phyloP scores from a whole-genome alignment of 2,888 invertebrate genomes.

The Catocala fraxini region DNA sequence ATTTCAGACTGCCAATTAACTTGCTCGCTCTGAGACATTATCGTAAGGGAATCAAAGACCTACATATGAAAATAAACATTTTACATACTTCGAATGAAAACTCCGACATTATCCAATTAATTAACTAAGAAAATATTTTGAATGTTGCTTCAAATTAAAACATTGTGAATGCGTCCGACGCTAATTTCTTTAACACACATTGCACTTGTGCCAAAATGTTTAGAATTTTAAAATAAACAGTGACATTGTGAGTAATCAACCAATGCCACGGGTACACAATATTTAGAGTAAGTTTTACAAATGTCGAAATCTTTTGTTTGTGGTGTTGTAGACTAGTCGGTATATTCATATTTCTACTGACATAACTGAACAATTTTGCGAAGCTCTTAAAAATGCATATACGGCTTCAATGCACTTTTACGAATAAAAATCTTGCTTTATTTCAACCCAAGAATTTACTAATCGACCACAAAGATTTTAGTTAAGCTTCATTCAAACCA shows the following conservation, averaged over 20 bases:
- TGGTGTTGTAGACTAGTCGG: slow-evolving; percentile 1
- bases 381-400: too few relatives aligned
- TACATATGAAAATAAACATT: slow-evolving; percentile 11
- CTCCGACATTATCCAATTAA: slow-evolving; percentile 24
- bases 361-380: too few relatives aligned
- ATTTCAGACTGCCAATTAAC: not conserved
- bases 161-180: slow-evolving; percentile 20
- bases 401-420: too few relatives aligned
- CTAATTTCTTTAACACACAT: slow-evolving; percentile 39
- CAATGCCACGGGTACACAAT: slow-evolving; percentile 22
- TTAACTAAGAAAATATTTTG: slow-evolving; percentile 30
- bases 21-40: not conserved
- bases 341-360: not conserved
- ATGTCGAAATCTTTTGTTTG: slow-evolving; percentile 32
- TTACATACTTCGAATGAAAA: slow-evolving; percentile 5
- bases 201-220: slow-evolving; percentile 54
- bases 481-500: too few relatives aligned
- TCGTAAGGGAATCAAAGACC: slow-evolving; percentile 12
- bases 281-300: slow-evolving; percentile 24
- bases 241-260: slow-evolving; percentile 55
- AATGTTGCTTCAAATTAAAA: slow-evolving; percentile 29
- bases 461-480: too few relatives aligned
- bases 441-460: too few relatives aligned
- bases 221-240: slow-evolving; percentile 53
- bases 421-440: too few relatives aligned